Evolutionary conservation across 2,113 vertebrate genomes (phyloP), one percentile per base, ranked within the genome.

Genomic region (Ptyas mucosa): DNA sequence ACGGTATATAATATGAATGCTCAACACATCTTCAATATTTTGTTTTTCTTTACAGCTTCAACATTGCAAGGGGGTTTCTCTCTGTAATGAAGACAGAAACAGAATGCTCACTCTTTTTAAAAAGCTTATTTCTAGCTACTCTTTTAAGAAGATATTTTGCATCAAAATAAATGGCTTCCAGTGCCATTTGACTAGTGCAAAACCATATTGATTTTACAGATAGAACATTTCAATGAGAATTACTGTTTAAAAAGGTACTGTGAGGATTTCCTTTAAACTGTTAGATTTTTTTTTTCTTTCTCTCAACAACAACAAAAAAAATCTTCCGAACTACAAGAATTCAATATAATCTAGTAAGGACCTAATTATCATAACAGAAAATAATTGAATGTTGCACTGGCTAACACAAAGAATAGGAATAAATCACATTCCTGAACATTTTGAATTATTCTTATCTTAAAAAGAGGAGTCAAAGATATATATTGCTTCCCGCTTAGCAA

Each of bases 381-480:
- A 92, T 0, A n/a, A 2, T 64, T 52, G 69, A 92, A 90, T 81
- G 11, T 91, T 39, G 26, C 92, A 61, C 26, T 12, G 26, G n/a
- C 20, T 23, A 43, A 85, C 29, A 89, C 8, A 46, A 0, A 54
- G 81, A 0, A 43, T 8, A 39, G 7, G 0, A n/a, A 1, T 0
- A 91, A 21, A 94, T 18, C 51, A 51, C 5, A 57, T 3, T 18
- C 9, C 2, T 61, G 86, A 94, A 90, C 3, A 11, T 87, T 53
- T 46, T 91, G 52, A 90, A 75, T n/a, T 21, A 55, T 93, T 94
- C 93, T 93, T 53, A 91, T 85, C 90, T 58, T 52, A 58, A 51
- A 20, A 85, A 55, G 46, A 92, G 86, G 69, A 93, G 89, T 52
- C 91, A 1, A 94, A 52, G 21, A 92, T n/a, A 24, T 88, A 94